phyloP scores from a whole-genome alignment of 2,113 vertebrate genomes.

The rat (Rattus norvegicus) region GRCr8 NC_086026.1:74538501-74539000 shows the following conservation, averaged over 20 bases:
- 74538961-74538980: constrained; percentile 95
- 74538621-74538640: no score
- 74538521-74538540: neutral
- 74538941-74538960: constrained; percentile 93
- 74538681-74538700: constrained; percentile 81
- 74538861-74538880: constrained; percentile 95
- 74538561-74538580: no score
- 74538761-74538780: constrained; percentile 96
- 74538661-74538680: neutral
- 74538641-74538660: neutral
- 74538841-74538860: constrained; percentile 94
- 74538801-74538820: constrained; percentile 95
- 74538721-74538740: constrained; percentile 95
- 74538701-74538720: constrained; percentile 94
- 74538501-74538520: no score
- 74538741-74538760: constrained; percentile 95
- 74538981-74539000: constrained; percentile 96
- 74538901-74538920: constrained; percentile 98
- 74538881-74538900: constrained; percentile 96
- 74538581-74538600: neutral
- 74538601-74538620: no score
- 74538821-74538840: constrained; percentile 90
- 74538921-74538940: constrained; percentile 94
- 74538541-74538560: neutral
- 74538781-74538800: constrained; percentile 92